Evolutionary conservation across 2,797 vertebrate species (phyloP), one percentile per base, ranked within the genome.

Genomic region (Manis crassicaudata): DNA sequence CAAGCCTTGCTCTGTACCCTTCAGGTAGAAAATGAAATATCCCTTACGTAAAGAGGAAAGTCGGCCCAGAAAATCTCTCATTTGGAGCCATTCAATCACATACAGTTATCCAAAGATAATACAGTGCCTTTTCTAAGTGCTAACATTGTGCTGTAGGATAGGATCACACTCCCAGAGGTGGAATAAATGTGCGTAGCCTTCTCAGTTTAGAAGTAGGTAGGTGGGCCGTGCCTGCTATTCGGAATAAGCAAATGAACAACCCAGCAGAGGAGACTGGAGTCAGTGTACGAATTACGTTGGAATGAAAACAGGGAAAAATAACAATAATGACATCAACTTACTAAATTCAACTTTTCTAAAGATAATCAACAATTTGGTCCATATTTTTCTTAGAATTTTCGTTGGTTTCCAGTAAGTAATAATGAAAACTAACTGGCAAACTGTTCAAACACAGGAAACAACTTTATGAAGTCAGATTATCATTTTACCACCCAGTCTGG

Each of bases 321-420:
- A 56, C 14, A 72, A 21, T 21, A 88, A 68, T 86, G 58, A 46
- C 29, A 60, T 29, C 11, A 82, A 70, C 62, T 79, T 82, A 75
- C 62, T 86, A 94, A 91, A 91, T 80, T 81, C 29, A 73, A 89
- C 43, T 82, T 88, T 88, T 91, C 54, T 65, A 68, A 89, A 83
- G 76, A 60, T 73, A 62, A 94, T 32, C 10, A 11, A 76, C 6
- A 65, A 65, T 35, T 27, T 23, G 67, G 83, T 86, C 43, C 70
- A 25, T 75, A 93, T 95, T 95, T 84, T 76, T 50, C 86, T 86
- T 52, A 40, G 63, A 75, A 83, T 79, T 58, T 50, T 54, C 62
- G 54, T 23, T 40, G 20, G 46, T 40, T 87, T 95, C 29, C 37
- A 92, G 93, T 27, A 90, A 86, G 67, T 16, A 40, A 63, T 56